Base-by-base conservation (phyloP, 2,797 vertebrate genomes). In the Hemibagrus guttatus region DNA sequence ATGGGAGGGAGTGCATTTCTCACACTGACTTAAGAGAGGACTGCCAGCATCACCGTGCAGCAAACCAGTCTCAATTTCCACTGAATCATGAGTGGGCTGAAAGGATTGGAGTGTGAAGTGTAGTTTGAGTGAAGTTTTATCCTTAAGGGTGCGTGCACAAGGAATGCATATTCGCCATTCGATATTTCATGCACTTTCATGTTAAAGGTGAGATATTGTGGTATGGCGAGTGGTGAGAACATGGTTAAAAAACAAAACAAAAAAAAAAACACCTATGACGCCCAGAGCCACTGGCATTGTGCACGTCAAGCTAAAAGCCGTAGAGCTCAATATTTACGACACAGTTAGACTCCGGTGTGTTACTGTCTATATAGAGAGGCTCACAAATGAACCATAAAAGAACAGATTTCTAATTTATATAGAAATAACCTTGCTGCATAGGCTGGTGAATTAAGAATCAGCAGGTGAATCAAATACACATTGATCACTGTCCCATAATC, bases 11-110 rank as follows among this genome's bases (percentile, higher is more conserved):
- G 68, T 58, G 69, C 85, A 56, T 88, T 85, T 87, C 72, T 80
- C 89, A 87, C 85, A 42, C 83, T 61, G 88, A 82, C 49, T 63
- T n/a, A 85, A 85, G 59, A 78, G 68, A 85, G 52, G 72, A 28
- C 80, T 89, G 88, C 84, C 63, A 86, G 69, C 64, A 68, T 71
- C 42, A 21, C 82, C 81, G 85, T 80, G 52, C 79, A 84, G 63
- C 28, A 69, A 84, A 35, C 21, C 1, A 81, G 49, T 81, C 39
- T 81, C 46, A 56, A 54, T 84, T 87, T 64, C 39, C 31, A 88
- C 85, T 72, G 88, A 71, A 89, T 82, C 59, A 84, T 81, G 68
- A 69, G 86, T 84, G 74, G 72, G 64, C 42, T 63, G 56, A 31
- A 52, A 79, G 31, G 66, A 52, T 52, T n/a, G 31, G 69, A 75